Base-by-base conservation (phyloP, 1,140 invertebrate genomes). In the Drosophila pachea region DNA sequence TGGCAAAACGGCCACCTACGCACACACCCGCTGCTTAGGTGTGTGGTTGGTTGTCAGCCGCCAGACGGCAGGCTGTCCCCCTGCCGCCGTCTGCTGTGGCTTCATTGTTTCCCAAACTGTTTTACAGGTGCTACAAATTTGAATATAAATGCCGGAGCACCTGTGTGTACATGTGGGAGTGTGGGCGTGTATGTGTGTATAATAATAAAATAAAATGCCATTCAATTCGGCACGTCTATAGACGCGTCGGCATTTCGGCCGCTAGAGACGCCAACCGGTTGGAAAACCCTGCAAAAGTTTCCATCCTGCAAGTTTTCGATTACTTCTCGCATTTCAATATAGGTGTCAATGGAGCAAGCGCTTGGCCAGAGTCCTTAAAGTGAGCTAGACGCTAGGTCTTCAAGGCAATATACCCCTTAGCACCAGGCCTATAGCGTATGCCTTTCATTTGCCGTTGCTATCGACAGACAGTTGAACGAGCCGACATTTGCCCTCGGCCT, bases 41-140 rank as follows among this genome's bases (percentile, higher is more conserved):
- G 56, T 68, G 16, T 36, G 45, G n/a, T n/a, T 42, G 40, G n/a
- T 38, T 38, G 4, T 43, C 48, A 47, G 49, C 22, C 48, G 45
- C 32, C 53, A 65, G 61, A 52, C 53, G 22, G 1, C 52, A 42
- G 22, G 43, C 36, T 50, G 62, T 47, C 47, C 69, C 65, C 59
- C 48, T 63, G 56, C 68, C 33, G 54, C 29, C 59, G 70, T 54
- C 78, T 74, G 53, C 63, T 63, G 78, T 59, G 72, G 78, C 76
- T 79, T 83, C 72, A 84, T 83, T 86, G 76, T 83, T 79, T 83
- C 36, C 42, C 62, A 73, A 84, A 78, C 76, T 86, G 81, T 74
- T 83, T 79, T 79, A 79, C 79, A 86, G 81, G 73, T 84, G 79
- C 76, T 84, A 81, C 79, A 84, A 86, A 84, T 84, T 84, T 84